phyloP scores from a whole-genome alignment of 1,140 invertebrate species.

The Octopus bimaculoides region DNA sequence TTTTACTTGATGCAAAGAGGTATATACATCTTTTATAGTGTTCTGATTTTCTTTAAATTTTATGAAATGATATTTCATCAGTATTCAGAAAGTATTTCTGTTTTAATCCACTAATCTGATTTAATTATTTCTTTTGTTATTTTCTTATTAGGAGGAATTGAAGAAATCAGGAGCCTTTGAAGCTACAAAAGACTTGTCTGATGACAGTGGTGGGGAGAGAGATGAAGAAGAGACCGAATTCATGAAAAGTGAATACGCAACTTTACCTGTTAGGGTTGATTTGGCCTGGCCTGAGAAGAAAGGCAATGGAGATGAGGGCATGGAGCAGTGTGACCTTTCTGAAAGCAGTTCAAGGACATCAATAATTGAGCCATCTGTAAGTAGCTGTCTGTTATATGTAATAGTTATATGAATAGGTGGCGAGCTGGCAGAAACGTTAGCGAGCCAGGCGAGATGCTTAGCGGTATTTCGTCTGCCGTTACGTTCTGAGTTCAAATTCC shows the following conservation, averaged over 20 bases:
- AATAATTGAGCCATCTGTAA: conserved; percentile 7
- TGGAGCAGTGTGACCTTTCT: not conserved
- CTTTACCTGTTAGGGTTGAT: conserved; percentile 1
- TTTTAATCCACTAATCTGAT: not conserved
- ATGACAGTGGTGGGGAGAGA: conserved; percentile 10
- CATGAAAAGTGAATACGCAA: conserved; percentile 1
- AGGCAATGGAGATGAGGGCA: conserved; percentile 3
- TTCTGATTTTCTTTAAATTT: not conserved
- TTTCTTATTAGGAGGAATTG: conserved; percentile 10
- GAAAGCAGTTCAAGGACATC: conserved; percentile 6
- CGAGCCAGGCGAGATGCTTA: too few relatives aligned
- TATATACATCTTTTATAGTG: not conserved
- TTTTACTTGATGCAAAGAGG: not conserved
- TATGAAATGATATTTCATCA: not conserved
- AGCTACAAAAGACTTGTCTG: conserved; percentile 12
- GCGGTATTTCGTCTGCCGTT: too few relatives aligned
- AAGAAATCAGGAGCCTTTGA: conserved; percentile 9
- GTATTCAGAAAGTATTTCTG: not conserved
- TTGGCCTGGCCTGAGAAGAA: not conserved
- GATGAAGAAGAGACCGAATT: conserved; percentile 8
- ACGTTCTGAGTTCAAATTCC: too few relatives aligned
- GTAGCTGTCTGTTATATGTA: not conserved
- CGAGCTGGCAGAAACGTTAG: too few relatives aligned
- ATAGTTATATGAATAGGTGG: too few relatives aligned
- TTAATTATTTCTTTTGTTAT: not conserved